Evolutionary conservation across 1,140 invertebrate species (phyloP), one percentile per base, ranked within the genome.

Genomic region (Danaus melanippus): DNA sequence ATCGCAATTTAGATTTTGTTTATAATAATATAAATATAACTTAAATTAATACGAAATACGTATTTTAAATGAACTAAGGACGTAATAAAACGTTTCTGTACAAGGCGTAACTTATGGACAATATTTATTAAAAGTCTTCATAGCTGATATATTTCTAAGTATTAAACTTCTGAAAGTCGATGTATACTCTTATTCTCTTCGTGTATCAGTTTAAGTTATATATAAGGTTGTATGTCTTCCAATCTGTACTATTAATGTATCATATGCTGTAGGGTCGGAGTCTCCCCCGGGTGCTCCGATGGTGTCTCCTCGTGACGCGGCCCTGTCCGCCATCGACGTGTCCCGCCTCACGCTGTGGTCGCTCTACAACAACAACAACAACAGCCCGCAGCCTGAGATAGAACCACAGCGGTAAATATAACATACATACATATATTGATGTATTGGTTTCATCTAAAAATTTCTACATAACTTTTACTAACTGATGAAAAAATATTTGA

Each of bases 321-420:
- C 91, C 0, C 79, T 95, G 39, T 92, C 89, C 53, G 92, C 91
- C 5, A 78, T 93, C 9, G 93, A 95, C 62, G 90, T 95, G 82
- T 92, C 92, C 0, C 89, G 93, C 41, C 88, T 95, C 50, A 93
- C 93, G 0, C 84, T 96, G 1, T 96, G 94, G 93, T 95, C 93
- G 67, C 88, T 95, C 68, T 95, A 94, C 81, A 93, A 92, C 77
- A 92, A 90, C 66, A 90, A 91, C 51, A 83, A 81, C 68, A 86
- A 72, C 66, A 74, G 76, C 46, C 78, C 82, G 10, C 79, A 78
- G 41, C 79, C 87, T 0, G 81, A 83, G 52, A 61, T 81, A 47
- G 89, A 90, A 71, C 89, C 89, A 42, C 89, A 89, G 76, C 89
- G 87, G 85, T 88, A 69, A 66, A 76, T 73, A 53, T 60, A 55